Evolutionary conservation across 2,797 vertebrate species (phyloP).

Genomic region (Borostomias antarcticus): DNA sequence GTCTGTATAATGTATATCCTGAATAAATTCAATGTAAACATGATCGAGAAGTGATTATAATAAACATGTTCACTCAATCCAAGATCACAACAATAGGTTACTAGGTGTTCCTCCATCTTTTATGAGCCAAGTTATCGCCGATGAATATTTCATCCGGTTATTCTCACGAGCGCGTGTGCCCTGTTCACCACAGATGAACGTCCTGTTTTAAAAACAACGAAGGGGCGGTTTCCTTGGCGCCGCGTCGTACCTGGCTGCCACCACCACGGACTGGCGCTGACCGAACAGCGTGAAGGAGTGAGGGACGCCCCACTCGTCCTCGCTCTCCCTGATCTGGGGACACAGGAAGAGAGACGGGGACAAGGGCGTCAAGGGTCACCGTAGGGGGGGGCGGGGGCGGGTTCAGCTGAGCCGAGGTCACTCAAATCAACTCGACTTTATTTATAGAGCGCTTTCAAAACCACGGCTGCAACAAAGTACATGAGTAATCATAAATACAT

Average conservation of each 20-base stretch:
- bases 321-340: constrained; percentile 88
- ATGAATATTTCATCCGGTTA: constrained; percentile 38
- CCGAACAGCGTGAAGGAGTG: constrained; percentile 91
- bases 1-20: no score
- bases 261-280: constrained; percentile 89
- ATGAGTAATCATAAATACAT: no score
- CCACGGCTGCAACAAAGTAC: no score
- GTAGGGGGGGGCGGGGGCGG: background rate
- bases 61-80: no score
- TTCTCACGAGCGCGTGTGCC: constrained; percentile 19
- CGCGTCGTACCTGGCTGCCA: constrained; percentile 87
- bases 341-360: background rate
- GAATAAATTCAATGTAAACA: no score
- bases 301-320: constrained; percentile 95
- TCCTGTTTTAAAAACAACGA: background rate
- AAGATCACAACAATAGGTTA: background rate
- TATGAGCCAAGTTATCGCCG: constrained; percentile 21
- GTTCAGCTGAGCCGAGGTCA: no score
- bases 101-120: constrained; percentile 24
- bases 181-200: background rate
- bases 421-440: no score
- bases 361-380: background rate
- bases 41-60: no score
- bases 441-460: no score
- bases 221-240: background rate